Percentiles rank a stretch among this genome's conserved stretches.
Evolutionary conservation across 2,113 vertebrate species (phyloP).

Genomic region (Protobothrops mucrosquamatus): DNA sequence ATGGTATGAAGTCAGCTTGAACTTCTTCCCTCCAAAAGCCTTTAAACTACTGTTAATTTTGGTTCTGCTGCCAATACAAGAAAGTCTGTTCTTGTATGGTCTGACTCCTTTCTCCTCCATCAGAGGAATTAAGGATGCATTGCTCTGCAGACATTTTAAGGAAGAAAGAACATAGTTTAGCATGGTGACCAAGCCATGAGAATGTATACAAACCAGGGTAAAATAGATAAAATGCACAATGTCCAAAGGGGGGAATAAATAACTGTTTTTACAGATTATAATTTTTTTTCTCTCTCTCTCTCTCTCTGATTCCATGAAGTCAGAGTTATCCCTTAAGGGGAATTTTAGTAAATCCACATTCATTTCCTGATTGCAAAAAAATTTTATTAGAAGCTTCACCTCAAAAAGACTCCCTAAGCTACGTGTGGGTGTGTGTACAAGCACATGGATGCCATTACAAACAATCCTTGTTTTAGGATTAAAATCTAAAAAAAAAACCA

Average conservation of each 20-base stretch:
- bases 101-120: background rate
- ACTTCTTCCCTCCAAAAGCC: background rate
- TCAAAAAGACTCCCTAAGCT: background rate
- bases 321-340: background rate
- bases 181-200: background rate
- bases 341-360: background rate
- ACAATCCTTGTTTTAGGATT: background rate
- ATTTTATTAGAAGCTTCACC: background rate
- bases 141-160: background rate
- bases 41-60: background rate
- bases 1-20: background rate
- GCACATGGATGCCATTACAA: background rate
- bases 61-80: background rate
- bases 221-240: background rate
- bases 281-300: fast-evolving
- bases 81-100: background rate
- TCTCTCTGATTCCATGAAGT: background rate
- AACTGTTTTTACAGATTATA: background rate
- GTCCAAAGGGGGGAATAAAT: background rate
- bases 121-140: background rate
- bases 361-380: background rate
- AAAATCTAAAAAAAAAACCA: background rate
- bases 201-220: background rate
- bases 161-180: background rate
- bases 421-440: background rate